Evolutionary conservation across 2,113 vertebrate genomes (phyloP).

Genomic region (Macrotis lagotis): DNA sequence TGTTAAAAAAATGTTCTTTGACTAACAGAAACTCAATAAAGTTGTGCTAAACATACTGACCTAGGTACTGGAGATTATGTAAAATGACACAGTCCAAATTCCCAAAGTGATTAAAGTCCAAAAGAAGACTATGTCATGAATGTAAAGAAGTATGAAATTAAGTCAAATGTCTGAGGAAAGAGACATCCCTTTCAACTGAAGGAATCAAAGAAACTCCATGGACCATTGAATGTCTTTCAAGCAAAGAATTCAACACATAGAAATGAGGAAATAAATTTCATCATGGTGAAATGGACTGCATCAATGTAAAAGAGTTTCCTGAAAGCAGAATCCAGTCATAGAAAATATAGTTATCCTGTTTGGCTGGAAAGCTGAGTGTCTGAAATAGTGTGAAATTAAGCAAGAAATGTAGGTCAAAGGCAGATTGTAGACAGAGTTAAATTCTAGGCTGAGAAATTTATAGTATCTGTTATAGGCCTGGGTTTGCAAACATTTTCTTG

Average conservation of each 20-base stretch:
- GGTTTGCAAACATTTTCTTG: neutral
- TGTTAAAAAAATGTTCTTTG: neutral
- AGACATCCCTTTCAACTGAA: neutral
- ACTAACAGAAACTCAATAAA: neutral
- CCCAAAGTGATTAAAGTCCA: neutral
- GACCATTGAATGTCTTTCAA: neutral
- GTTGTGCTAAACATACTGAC: neutral
- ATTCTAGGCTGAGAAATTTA: neutral
- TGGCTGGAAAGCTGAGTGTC: neutral
- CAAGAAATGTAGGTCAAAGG: neutral
- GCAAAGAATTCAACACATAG: neutral
- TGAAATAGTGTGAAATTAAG: neutral
- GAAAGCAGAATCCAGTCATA: neutral
- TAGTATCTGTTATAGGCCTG: neutral
- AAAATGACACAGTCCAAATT: neutral
- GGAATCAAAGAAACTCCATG: neutral
- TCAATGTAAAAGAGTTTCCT: neutral
- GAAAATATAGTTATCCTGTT: neutral
- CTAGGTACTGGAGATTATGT: neutral
- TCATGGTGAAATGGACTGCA: neutral
- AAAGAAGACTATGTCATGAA: neutral
- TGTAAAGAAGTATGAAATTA: neutral
- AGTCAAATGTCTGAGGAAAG: neutral
- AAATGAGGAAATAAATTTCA: neutral
- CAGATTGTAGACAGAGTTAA: neutral